These are phyloP conservation scores for Agrilus mali DNA, from an alignment of 2,888 invertebrate species.

Conservation along the genomic window DNA sequence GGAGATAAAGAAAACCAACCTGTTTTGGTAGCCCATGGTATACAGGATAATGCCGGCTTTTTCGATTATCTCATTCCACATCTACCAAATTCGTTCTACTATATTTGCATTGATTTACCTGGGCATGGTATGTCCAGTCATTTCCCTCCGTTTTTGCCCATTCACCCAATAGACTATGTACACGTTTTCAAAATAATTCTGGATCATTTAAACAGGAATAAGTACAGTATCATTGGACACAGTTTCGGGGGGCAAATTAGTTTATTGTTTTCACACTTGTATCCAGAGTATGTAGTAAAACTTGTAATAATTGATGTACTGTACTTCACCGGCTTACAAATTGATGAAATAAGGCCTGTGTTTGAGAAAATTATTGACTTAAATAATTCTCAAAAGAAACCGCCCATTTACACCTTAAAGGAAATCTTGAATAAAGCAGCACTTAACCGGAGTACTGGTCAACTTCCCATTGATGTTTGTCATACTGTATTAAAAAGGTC, in stretches of 20 bases:
- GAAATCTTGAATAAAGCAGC: slow-evolving; percentile 37
- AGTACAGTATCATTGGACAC: slow-evolving; percentile 27
- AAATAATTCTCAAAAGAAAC: slow-evolving; percentile 6
- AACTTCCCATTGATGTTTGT: slow-evolving; percentile 35
- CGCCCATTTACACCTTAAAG: slow-evolving; percentile 32
- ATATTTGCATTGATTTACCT: slow-evolving; percentile 42
- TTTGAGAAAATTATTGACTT: slow-evolving; percentile 17
- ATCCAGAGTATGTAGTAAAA: slow-evolving; percentile 32
- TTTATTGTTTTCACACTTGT: slow-evolving; percentile 28
- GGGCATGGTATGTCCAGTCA: slow-evolving; percentile 48
- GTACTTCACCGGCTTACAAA: slow-evolving; percentile 18
- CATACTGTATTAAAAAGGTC: slow-evolving; percentile 37
- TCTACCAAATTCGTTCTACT: slow-evolving; percentile 36
- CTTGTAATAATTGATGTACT: slow-evolving; percentile 35
- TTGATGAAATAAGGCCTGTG: slow-evolving; percentile 20
- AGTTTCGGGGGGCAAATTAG: slow-evolving; percentile 40
- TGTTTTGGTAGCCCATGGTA: slow-evolving; percentile 45
- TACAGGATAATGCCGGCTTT: slow-evolving; percentile 45
- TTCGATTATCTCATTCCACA: slow-evolving; percentile 44
- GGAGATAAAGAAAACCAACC: slow-evolving; percentile 41
- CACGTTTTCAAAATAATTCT: slow-evolving; percentile 23
- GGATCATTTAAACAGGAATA: slow-evolving; percentile 24
- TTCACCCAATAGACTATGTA: slow-evolving; percentile 34
- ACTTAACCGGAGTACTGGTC: slow-evolving; percentile 27
- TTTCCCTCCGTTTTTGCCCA: slow-evolving; percentile 29